Evolutionary conservation across 2,888 invertebrate genomes (phyloP).

Genomic region (Timandra comae): DNA sequence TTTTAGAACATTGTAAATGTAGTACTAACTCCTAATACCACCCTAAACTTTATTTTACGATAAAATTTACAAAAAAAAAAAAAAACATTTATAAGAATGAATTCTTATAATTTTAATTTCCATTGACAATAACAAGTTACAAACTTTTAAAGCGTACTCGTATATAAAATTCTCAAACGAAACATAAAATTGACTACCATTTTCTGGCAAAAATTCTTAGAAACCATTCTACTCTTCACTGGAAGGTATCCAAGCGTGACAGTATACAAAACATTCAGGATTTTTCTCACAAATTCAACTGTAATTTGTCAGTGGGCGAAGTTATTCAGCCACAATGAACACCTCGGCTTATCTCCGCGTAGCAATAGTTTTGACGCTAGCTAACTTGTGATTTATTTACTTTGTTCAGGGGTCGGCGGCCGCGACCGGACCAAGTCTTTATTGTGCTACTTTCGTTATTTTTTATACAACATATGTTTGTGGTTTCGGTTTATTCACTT

Average conservation of each 20-base stretch:
- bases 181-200: no score
- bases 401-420: slow-evolving; percentile 30
- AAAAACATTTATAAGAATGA: no score
- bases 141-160: no score
- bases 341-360: slow-evolving; percentile 47
- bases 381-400: slow-evolving; percentile 57
- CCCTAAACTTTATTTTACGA: no score
- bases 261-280: background rate
- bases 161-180: no score
- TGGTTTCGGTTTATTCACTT: slow-evolving; percentile 4
- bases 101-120: no score
- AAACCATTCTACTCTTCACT: no score
- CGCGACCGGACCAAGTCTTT: slow-evolving; percentile 10
- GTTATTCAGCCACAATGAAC: slow-evolving; percentile 47
- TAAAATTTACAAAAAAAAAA: no score
- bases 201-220: no score
- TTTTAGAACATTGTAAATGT: no score
- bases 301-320: slow-evolving; percentile 42
- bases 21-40: no score
- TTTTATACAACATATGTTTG: slow-evolving; percentile 8
- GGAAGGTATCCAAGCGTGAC: background rate
- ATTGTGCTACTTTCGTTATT: slow-evolving; percentile 12
- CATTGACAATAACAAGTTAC: no score
- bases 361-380: slow-evolving; percentile 44
- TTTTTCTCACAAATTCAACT: slow-evolving; percentile 10